phyloP scores from a whole-genome alignment of 2,113 vertebrate genomes.

The Cephalopholis sonnerati region DNA sequence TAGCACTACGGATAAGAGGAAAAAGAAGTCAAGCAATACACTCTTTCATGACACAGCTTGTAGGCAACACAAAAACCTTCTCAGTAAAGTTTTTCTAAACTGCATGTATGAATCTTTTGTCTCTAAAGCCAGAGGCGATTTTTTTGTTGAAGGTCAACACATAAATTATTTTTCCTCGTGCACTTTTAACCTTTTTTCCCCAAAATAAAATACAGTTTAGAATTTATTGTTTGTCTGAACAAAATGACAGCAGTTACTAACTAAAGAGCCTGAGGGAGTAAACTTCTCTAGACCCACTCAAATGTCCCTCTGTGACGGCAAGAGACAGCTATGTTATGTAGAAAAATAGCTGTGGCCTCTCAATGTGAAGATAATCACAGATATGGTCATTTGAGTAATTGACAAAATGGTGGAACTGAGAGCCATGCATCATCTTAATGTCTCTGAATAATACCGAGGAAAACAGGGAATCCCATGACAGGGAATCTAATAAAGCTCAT shows the following conservation, averaged over 20 bases:
- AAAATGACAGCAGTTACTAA: background rate
- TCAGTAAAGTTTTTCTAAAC: background rate
- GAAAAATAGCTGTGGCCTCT: background rate
- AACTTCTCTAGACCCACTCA: background rate
- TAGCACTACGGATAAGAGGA: too few species aligned
- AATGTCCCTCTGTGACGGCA: background rate
- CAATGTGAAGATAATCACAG: conserved; percentile 3
- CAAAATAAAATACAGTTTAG: background rate
- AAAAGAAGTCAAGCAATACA: background rate
- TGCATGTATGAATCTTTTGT: background rate
- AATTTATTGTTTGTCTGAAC: background rate
- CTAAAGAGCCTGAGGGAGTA: background rate
- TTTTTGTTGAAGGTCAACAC: background rate
- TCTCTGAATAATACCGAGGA: background rate
- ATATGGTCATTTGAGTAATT: background rate
- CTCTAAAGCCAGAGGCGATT: background rate
- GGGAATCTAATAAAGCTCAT: background rate
- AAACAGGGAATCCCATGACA: background rate
- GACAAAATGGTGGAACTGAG: background rate
- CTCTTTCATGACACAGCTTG: background rate
- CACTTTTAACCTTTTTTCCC: background rate
- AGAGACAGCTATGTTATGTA: background rate
- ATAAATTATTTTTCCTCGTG: too few species aligned
- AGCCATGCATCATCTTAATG: background rate
- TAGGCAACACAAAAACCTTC: background rate